A percentile compares a stretch with the other conserved stretches of the same genome.
Conservation (phyloP, 2,797 vertebrate species). For the Rhinoraja longicauda region DNA sequence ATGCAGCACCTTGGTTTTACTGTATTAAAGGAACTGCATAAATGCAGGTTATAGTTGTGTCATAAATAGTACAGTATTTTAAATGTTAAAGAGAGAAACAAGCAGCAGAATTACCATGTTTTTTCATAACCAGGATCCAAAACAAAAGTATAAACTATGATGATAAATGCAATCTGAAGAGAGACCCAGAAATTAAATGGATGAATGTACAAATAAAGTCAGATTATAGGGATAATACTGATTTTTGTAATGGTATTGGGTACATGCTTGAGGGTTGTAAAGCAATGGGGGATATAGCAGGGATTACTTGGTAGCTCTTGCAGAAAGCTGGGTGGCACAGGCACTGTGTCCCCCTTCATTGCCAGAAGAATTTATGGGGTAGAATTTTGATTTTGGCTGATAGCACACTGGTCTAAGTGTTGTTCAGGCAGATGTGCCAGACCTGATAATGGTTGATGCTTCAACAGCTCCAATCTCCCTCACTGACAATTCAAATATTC, state of each 20-base stretch:
- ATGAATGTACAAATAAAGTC: background rate
- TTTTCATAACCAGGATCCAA: background rate
- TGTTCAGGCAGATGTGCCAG: background rate
- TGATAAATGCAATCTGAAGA: slow-evolving; percentile 4
- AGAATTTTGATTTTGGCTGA: background rate
- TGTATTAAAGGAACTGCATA: too few relatives aligned
- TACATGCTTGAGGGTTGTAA: background rate
- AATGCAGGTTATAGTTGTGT: too few relatives aligned
- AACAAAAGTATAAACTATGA: background rate
- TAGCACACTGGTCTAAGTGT: background rate
- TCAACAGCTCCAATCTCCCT: background rate
- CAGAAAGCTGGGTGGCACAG: background rate
- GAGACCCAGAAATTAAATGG: slow-evolving; percentile 2
- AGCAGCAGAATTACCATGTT: background rate
- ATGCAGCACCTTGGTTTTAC: too few relatives aligned
- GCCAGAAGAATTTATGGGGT: background rate
- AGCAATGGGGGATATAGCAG: background rate
- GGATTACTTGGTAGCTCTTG: background rate
- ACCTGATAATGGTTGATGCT: too few relatives aligned
- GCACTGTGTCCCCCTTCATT: too few relatives aligned
- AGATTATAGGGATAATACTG: background rate
- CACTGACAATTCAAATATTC: background rate
- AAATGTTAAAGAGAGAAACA: background rate
- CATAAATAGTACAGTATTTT: background rate
- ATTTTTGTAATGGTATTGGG: background rate